Evolutionary conservation across 1,140 invertebrate genomes (phyloP).

Genomic region (Delia radicum): DNA sequence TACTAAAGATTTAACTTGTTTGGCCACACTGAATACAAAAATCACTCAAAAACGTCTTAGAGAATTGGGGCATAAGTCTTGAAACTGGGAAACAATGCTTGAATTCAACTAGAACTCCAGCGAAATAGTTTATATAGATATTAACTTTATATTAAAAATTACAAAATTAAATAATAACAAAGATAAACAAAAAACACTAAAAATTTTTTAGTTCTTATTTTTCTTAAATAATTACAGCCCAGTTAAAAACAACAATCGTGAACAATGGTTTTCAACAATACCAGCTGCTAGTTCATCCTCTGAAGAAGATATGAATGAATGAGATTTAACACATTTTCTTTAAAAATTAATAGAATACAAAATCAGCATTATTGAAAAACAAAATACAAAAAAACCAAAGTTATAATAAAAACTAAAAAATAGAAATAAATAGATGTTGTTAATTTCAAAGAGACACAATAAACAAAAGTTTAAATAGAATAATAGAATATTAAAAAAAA

Average conservation of each 20-base stretch:
- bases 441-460: neutral
- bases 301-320: slow-evolving; percentile 56
- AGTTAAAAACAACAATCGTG: slow-evolving; percentile 60
- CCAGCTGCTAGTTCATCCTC: slow-evolving; percentile 61
- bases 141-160: too few relatives aligned
- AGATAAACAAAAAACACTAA: too few relatives aligned
- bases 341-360: slow-evolving; percentile 35
- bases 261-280: slow-evolving; percentile 68
- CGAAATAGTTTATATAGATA: too few relatives aligned
- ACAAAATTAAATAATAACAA: too few relatives aligned
- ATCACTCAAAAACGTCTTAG: too few relatives aligned
- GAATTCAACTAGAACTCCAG: too few relatives aligned
- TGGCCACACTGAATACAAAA: too few relatives aligned
- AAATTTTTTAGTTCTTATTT: slow-evolving; percentile 13
- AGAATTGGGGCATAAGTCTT: too few relatives aligned
- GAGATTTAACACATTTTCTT: slow-evolving; percentile 56
- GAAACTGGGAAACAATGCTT: too few relatives aligned
- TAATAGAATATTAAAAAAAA: neutral
- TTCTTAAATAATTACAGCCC: slow-evolving; percentile 41
- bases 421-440: neutral
- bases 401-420: neutral
- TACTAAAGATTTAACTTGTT: too few relatives aligned
- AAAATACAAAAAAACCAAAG: neutral
- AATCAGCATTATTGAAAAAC: neutral
- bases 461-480: neutral